A percentile compares a stretch with the other conserved stretches of the same genome.
Evolutionary conservation across 2,113 vertebrate genomes (phyloP).

Genomic region (Leptobrachium leishanense): DNA sequence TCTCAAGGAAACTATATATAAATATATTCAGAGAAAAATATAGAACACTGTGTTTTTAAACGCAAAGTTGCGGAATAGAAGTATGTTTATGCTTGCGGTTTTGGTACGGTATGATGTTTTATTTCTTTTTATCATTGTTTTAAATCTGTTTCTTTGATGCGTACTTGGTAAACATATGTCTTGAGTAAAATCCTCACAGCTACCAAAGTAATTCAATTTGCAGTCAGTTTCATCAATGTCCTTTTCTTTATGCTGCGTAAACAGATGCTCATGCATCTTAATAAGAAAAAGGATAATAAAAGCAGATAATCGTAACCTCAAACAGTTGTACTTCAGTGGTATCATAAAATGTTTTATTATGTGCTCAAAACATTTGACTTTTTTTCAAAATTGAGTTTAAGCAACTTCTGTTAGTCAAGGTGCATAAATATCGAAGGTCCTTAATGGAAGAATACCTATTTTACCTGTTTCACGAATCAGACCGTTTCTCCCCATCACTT

Average conservation of each 20-base stretch:
- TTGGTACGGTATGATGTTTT: background rate
- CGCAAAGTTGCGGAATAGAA: background rate
- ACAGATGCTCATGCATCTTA: slow-evolving; percentile 21
- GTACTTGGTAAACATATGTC: slow-evolving; percentile 7
- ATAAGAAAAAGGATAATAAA: slow-evolving; percentile 18
- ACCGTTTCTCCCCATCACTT: background rate
- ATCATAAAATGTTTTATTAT: slow-evolving; percentile 26
- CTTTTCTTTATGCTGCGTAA: slow-evolving; percentile 5
- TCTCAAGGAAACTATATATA: too few species aligned
- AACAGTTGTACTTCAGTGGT: slow-evolving; percentile 14
- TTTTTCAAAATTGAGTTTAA: slow-evolving; percentile 5
- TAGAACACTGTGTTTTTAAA: too few species aligned
- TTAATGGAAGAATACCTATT: background rate
- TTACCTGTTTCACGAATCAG: background rate
- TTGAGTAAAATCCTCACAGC: slow-evolving; percentile 14
- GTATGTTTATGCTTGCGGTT: background rate
- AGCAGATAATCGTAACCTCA: slow-evolving; percentile 16
- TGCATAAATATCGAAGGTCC: background rate
- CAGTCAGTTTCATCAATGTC: slow-evolving; percentile 16
- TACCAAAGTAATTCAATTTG: slow-evolving; percentile 23
- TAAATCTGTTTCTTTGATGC: background rate
- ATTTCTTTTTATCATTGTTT: background rate
- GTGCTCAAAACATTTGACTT: slow-evolving; percentile 1
- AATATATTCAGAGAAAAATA: too few species aligned
- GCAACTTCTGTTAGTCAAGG: slow-evolving; percentile 19